Base-by-base conservation (phyloP, 2,888 invertebrate species). In the Drosophila subquinaria region DNA sequence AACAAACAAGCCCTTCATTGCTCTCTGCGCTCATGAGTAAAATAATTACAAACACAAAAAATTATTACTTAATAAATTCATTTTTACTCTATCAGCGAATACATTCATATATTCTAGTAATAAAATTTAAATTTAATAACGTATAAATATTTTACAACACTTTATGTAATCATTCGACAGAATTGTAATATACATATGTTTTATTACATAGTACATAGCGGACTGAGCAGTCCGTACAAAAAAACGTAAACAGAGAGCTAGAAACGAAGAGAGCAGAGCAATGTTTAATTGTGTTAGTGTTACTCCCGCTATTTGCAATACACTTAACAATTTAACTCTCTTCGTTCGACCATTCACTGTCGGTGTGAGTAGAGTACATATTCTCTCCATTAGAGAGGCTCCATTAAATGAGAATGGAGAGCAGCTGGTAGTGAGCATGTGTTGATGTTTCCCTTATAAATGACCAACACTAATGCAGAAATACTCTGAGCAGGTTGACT, bases 231-330 rank as follows among this genome's bases (percentile, higher is more conserved):
- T 20, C 2, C 20, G 20, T 20, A 3, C 20, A 20, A 20, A 20
- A 20, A 30, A 55, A 53, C 27, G 11, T 59, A 36, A 47, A 59
- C 45, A 57, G 57, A 57, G 35, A 57, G 45, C 15, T 15, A 13
- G 1, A 11, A 27, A 4, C 36, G 6, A 15, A 59, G 57, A 59
- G 47, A 59, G 57, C 15, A 15, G 2, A 17, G 0, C 8, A 17
- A 36, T 3, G 9, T 48, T 15, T 48, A 10, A 6, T 23, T n/a
- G 35, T 45, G 23, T 45, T 56, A 20, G 45, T 56, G 6, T 23
- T 11, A 5, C 11, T 0, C 6, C 11, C 17, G 3, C 33, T 4
- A 20, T n/a, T 20, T 11, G 35, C 3, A 20, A 23, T n/a, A 45
- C 10, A 56, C 9, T 43, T 10, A 23, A 6, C 10, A 43, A 13